Base-by-base conservation (phyloP, 2,888 invertebrate species). In the Leptopilina drosophilae region DNA sequence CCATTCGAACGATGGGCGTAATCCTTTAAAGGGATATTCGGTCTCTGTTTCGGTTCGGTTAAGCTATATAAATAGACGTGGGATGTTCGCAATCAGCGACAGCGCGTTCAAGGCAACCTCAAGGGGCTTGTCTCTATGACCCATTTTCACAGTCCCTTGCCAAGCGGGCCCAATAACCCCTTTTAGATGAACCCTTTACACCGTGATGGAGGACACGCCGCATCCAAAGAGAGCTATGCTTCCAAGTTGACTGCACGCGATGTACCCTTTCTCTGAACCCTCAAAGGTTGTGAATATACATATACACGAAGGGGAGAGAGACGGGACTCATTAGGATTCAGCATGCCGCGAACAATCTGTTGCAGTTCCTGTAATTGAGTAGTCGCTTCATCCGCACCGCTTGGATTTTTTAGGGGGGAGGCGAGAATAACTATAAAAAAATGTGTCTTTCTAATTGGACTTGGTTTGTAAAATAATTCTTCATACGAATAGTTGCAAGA, bases 1-100 rank as follows among this genome's bases (percentile, higher is more conserved):
- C 89, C 7, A 46, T 46, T 2, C 46, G 46, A 46, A 46, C 9
- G 46, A 9, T 33, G 84, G 87, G 86, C 85, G 88, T 91, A 91
- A 91, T 91, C 91, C 91, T 89, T 90, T 90, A 90, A 90, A 91
- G 89, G 90, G 90, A 90, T 90, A 88, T 88, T 33, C 33, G 33
- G 33, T 33, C 33, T 87, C 87, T 89, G 89, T 89, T 87, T 90
- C 89, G 89, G 86, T 88, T 89, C 88, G 88, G 90, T 91, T 90
- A 88, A 90, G 89, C 89, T 89, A 88, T 89, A 90, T 88, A 91
- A 91, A 91, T 89, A 90, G 89, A 89, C 85, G 89, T 85, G 89
- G 89, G 87, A 88, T 88, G 89, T 87, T 89, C 87, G 89, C 90
- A 90, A 91, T 90, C 90, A 90, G 89, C 83, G 88, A 84, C 85